Conservation (phyloP, 1,140 invertebrate genomes). For the Lordiphosa clarofinis region DNA sequence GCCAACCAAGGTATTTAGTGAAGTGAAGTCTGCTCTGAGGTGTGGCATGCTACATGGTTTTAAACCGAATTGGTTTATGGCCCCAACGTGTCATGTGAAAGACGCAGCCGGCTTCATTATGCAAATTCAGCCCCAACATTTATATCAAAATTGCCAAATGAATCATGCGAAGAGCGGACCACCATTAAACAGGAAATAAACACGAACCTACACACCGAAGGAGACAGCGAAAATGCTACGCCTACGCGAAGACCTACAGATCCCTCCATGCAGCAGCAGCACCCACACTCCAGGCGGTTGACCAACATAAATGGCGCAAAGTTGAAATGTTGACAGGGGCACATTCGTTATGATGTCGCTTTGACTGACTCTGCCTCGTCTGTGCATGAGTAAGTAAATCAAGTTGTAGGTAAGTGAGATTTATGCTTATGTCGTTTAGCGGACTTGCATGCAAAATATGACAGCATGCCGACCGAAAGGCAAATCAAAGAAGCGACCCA, state of each 20-base stretch:
- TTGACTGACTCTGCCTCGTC: constrained; percentile 16
- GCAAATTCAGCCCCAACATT: constrained; percentile 60
- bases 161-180: constrained; percentile 63
- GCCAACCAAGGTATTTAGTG: constrained; percentile 9
- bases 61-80: constrained; percentile 50
- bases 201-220: constrained; percentile 37
- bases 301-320: constrained; percentile 77
- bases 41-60: constrained; percentile 20
- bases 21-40: constrained; percentile 14
- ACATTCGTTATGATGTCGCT: constrained; percentile 73
- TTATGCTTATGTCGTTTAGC: constrained; percentile 76
- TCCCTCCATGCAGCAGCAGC: not conserved
- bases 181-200: constrained; percentile 73
- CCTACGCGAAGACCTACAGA: constrained; percentile 48
- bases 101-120: constrained; percentile 46
- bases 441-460: constrained; percentile 51
- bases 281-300: constrained; percentile 43
- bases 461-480: constrained; percentile 46
- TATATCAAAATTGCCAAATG: constrained; percentile 76
- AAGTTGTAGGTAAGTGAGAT: constrained; percentile 77
- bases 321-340: constrained; percentile 75
- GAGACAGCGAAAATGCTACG: constrained; percentile 39
- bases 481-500: constrained; percentile 46
- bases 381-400: constrained; percentile 55
- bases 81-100: constrained; percentile 52